These are phyloP conservation scores for Trimorus sp. DNA, from an alignment of 2,888 invertebrate species.

Conservation along the genomic window DNA sequence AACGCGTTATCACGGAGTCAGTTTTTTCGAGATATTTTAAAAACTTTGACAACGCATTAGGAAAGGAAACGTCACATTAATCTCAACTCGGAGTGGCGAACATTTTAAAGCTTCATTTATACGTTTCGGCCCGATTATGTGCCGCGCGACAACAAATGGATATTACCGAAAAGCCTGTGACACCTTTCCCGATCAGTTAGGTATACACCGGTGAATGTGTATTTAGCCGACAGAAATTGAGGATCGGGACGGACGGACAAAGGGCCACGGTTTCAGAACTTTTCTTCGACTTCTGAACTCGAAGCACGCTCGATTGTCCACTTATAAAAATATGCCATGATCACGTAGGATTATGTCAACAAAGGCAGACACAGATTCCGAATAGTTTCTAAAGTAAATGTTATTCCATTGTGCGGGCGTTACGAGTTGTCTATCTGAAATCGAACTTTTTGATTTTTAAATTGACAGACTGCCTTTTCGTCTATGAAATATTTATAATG, in stretches of 20 bases:
- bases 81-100: constrained; percentile 51
- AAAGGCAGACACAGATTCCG: constrained; percentile 22
- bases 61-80: constrained; percentile 49
- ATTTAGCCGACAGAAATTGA: constrained; percentile 43
- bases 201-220: constrained; percentile 31
- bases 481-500: too few relatives aligned
- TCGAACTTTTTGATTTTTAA: constrained; percentile 7
- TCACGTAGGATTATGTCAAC: constrained; percentile 57
- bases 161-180: constrained; percentile 36
- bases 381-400: background rate
- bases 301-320: constrained; percentile 44
- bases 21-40: constrained; percentile 22
- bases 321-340: constrained; percentile 57
- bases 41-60: constrained; percentile 30
- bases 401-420: constrained; percentile 9
- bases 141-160: constrained; percentile 36
- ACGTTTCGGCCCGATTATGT: constrained; percentile 34
- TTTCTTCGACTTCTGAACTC: constrained; percentile 47
- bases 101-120: constrained; percentile 60
- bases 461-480: too few relatives aligned
- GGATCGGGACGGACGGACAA: constrained; percentile 36
- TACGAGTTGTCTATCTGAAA: background rate
- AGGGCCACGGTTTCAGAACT: constrained; percentile 20
- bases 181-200: constrained; percentile 50
- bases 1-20: constrained; percentile 35